Conservation (phyloP, 2,888 invertebrate species). For the Metopia argyrocephala region DNA sequence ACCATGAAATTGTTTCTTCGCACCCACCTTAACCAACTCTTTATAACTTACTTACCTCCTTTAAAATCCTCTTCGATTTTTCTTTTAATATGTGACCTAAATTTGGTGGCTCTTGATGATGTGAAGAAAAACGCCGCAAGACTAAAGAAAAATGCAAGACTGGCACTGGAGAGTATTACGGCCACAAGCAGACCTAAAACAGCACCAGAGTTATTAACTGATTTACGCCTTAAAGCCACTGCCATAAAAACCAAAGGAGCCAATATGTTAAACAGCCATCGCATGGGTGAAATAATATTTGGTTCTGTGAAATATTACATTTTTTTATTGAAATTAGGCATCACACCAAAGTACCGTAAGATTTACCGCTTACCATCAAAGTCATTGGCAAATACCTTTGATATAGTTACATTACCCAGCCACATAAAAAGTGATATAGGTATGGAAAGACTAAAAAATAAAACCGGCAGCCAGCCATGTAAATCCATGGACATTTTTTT, state of each 20-base stretch:
- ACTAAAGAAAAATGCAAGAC: slow-evolving; percentile 86
- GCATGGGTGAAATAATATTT: slow-evolving; percentile 74
- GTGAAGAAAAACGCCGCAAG: slow-evolving; percentile 88
- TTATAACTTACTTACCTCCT: slow-evolving; percentile 86
- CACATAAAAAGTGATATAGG: slow-evolving; percentile 88
- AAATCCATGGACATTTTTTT: slow-evolving; percentile 55
- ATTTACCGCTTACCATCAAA: slow-evolving; percentile 81
- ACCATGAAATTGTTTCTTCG: no score
- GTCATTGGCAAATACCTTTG: slow-evolving; percentile 80
- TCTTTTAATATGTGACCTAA: slow-evolving; percentile 82
- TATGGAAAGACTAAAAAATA: slow-evolving; percentile 84
- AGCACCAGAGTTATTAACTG: slow-evolving; percentile 86
- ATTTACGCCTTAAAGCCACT: slow-evolving; percentile 84
- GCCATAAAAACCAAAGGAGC: slow-evolving; percentile 83
- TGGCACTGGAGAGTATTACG: slow-evolving; percentile 87
- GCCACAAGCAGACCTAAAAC: slow-evolving; percentile 85
- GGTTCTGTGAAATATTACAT: slow-evolving; percentile 68
- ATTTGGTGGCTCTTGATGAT: slow-evolving; percentile 90
- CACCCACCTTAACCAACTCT: no score
- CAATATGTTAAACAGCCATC: slow-evolving; percentile 77
- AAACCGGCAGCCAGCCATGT: slow-evolving; percentile 79
- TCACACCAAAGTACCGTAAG: not conserved
- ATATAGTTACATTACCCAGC: slow-evolving; percentile 85
- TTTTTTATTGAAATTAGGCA: slow-evolving; percentile 23
- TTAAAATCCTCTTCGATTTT: slow-evolving; percentile 88